These are phyloP conservation scores for Caenorhabditis sp. DNA, from an alignment of 2,888 invertebrate species.

Conservation along the genomic window DNA sequence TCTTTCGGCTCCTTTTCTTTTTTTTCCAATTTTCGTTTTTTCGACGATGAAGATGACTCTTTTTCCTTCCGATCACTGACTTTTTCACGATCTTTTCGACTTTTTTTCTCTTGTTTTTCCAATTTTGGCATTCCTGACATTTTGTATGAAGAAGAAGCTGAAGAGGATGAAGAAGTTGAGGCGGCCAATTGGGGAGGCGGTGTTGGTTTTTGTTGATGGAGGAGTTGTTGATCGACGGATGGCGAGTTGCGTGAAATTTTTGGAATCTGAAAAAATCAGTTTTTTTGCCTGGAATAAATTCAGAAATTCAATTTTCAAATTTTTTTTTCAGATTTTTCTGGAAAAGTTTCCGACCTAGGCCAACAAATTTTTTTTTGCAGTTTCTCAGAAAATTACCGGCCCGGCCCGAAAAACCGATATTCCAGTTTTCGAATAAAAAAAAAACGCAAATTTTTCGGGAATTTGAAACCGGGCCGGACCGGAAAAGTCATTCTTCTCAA, in stretches of 20 bases:
- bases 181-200: not conserved
- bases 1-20: constrained; percentile 31
- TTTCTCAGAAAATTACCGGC: too few species aligned
- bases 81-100: constrained; percentile 12
- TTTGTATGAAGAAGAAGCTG: not conserved
- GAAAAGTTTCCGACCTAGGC: too few species aligned
- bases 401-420: too few species aligned
- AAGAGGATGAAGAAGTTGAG: not conserved
- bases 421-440: too few species aligned
- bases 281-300: too few species aligned
- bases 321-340: too few species aligned
- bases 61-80: constrained; percentile 8
- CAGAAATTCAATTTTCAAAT: too few species aligned
- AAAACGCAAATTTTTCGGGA: too few species aligned
- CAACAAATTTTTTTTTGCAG: too few species aligned
- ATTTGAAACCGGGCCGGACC: too few species aligned
- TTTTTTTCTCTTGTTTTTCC: constrained; percentile 15
- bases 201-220: not conserved
- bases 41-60: constrained; percentile 7
- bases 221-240: constrained; percentile 15
- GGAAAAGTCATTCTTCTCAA: too few species aligned
- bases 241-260: constrained; percentile 18
- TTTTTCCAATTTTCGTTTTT: constrained; percentile 21
- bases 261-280: constrained; percentile 26
- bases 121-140: constrained; percentile 5